Base-by-base conservation (phyloP, 64 coral and sea anemone species). In the Stichodactyla helianthus region DNA sequence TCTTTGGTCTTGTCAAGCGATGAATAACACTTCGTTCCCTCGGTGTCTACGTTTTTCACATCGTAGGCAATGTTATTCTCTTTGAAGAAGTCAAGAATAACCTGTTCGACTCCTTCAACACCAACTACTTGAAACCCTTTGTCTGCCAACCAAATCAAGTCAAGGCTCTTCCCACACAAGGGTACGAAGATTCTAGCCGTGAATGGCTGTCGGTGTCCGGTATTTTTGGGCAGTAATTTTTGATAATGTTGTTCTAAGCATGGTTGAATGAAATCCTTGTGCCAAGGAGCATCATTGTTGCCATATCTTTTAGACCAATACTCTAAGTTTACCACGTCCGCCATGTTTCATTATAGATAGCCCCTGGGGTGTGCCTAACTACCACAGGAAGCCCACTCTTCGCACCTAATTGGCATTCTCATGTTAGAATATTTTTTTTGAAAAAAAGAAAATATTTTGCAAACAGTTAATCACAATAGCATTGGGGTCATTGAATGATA, bases 111-210 rank as follows among this genome's bases (percentile, higher is more conserved):
- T 82, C 57, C 7, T 52, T 92, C 90, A 11, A 92, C 83, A 5
- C 90, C 90, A 3, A 92, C 77, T 13, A 92, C 77, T 54, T 55
- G 26, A 51, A 82, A 86, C 5, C 90, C 90, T 55, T 87, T 82
- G 7, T 92, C 90, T 8, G 84, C 90, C 62, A 92, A 82, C 90
- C 90, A 92, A 31, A 92, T 20, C 84, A 92, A 56, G 53, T 92
- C 90, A 5, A 92, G 55, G 7, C 76, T 82, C 76, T 92, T 92
- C 16, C 90, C 90, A 17, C 90, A 92, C 11, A 87, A 57, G 7
- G 90, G 90, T 28, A 92, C 59, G 20, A 92, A 92, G 19, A 92
- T 59, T 22, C 78, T 52, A 1, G 54, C 0, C 14, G 87, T 92
- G 1, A 19, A 7, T 26, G 77, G 20, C 10, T 54, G 63, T 28